Evolutionary conservation across 2,113 vertebrate genomes (phyloP), one percentile per base, ranked within the genome.

Genomic region (Silurus asotus): DNA sequence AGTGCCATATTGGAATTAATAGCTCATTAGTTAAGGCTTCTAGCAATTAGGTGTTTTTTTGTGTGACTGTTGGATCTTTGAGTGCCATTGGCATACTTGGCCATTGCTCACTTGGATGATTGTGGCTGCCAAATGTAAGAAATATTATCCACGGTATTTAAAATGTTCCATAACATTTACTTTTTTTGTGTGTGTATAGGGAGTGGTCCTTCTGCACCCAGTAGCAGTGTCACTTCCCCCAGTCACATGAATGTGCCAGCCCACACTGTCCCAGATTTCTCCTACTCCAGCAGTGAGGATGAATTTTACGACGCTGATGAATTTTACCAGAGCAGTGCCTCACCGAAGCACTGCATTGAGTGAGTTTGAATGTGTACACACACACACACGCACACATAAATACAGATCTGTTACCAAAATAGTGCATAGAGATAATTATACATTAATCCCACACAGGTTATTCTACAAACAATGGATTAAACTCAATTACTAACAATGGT

Each of bases 221-320:
- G 96, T 94, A 99, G 98, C 92, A 97, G 97, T 85, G 93, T 97
- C 0, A 95, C 97, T 81, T 97, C 97, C 86, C 97, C 98, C 15
- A 95, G 96, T 93, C 97, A 97, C 92, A 96, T 98, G 90, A 97
- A 96, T 91, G 92, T 98, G 84, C 97, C 97, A 88, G 96, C 96
- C 84, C 98, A 97, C 85, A 96, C 97, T 3, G 97, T 99, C 90
- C 98, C 98, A 45, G 98, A 99, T 89, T 99, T 99, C 93, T 99
- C 98, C 74, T 99, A 99, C 86, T 99, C 98, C 4, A 99, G 97
- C 95, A 99, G 98, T 75, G 98, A 99, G 92, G 98, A 99, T 86
- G 98, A 99, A 90, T 99, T 99, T 94, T 99, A 99, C 51, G 98
- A 99, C 55, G 98, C 98, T 9, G 98, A 99, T 84, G 97, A 99